These are phyloP conservation scores for Dasysyrphus tricinctus DNA, from an alignment of 2,888 invertebrate species.

Conservation along the genomic window DNA sequence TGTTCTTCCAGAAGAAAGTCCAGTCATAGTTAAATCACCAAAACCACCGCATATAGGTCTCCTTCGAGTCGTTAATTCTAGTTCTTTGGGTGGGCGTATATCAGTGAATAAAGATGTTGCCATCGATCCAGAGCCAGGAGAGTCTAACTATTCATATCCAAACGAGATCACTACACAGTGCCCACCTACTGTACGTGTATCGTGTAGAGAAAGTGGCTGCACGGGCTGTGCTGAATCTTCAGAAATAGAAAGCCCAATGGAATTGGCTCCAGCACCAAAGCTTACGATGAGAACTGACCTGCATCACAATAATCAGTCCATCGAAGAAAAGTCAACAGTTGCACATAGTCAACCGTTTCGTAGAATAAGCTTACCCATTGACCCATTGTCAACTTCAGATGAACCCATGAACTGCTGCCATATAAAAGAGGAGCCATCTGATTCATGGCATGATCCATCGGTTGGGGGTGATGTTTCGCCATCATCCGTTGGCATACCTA, in stretches of 20 bases:
- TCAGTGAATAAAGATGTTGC: slow-evolving; percentile 83
- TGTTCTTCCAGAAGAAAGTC: slow-evolving; percentile 82
- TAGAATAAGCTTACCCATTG: slow-evolving; percentile 51
- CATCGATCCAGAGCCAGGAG: slow-evolving; percentile 81
- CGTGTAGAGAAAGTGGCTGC: slow-evolving; percentile 62
- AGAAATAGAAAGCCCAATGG: slow-evolving; percentile 39
- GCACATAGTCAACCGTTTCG: slow-evolving; percentile 46
- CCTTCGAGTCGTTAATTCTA: slow-evolving; percentile 76
- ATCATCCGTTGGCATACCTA: slow-evolving; percentile 23
- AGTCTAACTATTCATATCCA: slow-evolving; percentile 70
- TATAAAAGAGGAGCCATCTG: slow-evolving; percentile 87
- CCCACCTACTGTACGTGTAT: slow-evolving; percentile 35
- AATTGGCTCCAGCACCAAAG: slow-evolving; percentile 32
- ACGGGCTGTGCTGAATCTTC: slow-evolving; percentile 44
- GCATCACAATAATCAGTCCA: slow-evolving; percentile 56
- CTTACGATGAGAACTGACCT: slow-evolving; percentile 52
- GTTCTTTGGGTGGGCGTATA: slow-evolving; percentile 77
- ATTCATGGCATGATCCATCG: slow-evolving; percentile 85
- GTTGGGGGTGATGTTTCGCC: slow-evolving; percentile 28
- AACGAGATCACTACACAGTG: slow-evolving; percentile 50
- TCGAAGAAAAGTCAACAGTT: slow-evolving; percentile 45
- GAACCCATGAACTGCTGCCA: slow-evolving; percentile 57
- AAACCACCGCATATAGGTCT: slow-evolving; percentile 79
- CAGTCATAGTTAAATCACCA: slow-evolving; percentile 82
- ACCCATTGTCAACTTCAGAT: slow-evolving; percentile 18